Percentiles rank a stretch among this genome's conserved stretches.
Evolutionary conservation across 1,140 invertebrate genomes (phyloP).

Genomic region (Aphaenogaster rudis): DNA sequence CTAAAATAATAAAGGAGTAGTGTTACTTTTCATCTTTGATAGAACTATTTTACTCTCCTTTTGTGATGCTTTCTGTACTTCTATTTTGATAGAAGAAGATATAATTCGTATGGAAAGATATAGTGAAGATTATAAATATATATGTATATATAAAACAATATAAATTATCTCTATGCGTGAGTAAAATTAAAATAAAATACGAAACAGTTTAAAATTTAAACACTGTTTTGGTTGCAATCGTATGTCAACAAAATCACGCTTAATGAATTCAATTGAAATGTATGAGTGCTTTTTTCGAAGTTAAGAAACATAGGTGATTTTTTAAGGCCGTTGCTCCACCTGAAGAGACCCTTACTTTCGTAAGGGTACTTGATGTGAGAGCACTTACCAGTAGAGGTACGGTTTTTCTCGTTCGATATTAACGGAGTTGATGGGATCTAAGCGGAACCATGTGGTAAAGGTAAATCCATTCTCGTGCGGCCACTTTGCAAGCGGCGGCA

Average conservation of each 20-base stretch:
- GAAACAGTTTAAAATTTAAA: background rate
- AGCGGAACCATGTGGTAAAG: constrained; percentile 99
- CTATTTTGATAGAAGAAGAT: background rate
- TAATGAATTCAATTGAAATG: constrained; percentile 26
- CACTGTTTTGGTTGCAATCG: background rate
- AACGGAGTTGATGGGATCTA: constrained; percentile 99
- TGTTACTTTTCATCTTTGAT: constrained; percentile 1
- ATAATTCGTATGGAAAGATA: background rate
- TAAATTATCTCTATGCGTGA: background rate
- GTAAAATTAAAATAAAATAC: constrained; percentile 10
- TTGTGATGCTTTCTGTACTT: background rate
- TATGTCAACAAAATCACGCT: constrained; percentile 7
- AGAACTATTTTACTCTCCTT: background rate
- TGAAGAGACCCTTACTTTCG: constrained; percentile 63
- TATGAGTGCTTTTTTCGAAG: background rate
- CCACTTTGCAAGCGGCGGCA: constrained; percentile 98
- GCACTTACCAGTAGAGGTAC: constrained; percentile 97
- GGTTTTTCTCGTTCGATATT: constrained; percentile 99
- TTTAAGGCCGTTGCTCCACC: constrained; percentile 50
- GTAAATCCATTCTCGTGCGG: constrained; percentile 99
- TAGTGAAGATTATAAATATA: background rate
- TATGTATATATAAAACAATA: background rate
- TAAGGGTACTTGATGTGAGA: constrained; percentile 74
- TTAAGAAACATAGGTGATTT: constrained; percentile 66
- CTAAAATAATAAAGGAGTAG: constrained; percentile 88